Evolutionary conservation across 2,888 invertebrate species (phyloP).

Genomic region (Mystacides longicornis): DNA sequence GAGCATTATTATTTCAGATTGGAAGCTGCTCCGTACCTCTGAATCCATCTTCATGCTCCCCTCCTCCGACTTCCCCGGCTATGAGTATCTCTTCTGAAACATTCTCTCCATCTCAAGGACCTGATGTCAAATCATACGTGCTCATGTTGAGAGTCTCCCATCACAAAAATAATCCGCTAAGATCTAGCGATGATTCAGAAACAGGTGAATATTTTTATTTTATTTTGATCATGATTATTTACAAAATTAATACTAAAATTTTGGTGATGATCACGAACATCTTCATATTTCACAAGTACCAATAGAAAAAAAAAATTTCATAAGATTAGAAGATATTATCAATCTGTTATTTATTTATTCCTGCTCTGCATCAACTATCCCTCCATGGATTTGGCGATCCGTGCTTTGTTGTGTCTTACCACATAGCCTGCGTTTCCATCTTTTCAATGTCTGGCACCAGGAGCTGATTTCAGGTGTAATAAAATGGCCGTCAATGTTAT

Average conservation of each 20-base stretch:
- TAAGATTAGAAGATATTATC: no score
- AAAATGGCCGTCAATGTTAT: no score
- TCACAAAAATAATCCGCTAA: slow-evolving; percentile 41
- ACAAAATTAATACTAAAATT: background rate
- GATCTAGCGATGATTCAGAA: slow-evolving; percentile 43
- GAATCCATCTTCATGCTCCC: slow-evolving; percentile 59
- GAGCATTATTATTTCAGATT: slow-evolving; percentile 38
- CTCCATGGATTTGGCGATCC: no score
- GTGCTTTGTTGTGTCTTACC: no score
- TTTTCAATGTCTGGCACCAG: no score
- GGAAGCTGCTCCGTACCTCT: slow-evolving; percentile 67
- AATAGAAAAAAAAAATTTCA: no score
- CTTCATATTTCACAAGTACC: background rate
- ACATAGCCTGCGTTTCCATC: no score
- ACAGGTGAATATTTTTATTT: slow-evolving; percentile 32
- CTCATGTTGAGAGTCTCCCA: slow-evolving; percentile 65
- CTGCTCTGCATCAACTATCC: no score
- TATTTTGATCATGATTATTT: background rate
- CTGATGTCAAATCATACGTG: slow-evolving; percentile 75
- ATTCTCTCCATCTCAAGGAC: slow-evolving; percentile 71
- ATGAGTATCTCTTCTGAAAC: slow-evolving; percentile 82
- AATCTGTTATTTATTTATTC: no score
- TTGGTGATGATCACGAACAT: background rate
- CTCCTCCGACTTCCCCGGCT: slow-evolving; percentile 64
- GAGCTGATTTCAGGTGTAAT: no score